Base-by-base conservation (phyloP, 1,140 invertebrate genomes). In the Harpegnathos saltator region DNA sequence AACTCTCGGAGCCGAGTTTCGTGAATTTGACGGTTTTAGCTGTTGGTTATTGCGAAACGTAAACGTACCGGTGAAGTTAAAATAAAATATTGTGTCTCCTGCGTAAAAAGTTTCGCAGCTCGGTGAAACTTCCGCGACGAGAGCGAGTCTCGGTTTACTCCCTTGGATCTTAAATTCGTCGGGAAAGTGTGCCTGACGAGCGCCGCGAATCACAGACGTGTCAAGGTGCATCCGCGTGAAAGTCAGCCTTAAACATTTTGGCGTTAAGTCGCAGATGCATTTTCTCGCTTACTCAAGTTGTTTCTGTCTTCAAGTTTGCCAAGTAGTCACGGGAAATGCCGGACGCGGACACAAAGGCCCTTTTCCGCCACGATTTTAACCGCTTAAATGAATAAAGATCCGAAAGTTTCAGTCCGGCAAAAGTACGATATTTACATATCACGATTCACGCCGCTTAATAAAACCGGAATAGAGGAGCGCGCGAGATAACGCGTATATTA, bases 161-260 rank as follows among this genome's bases (percentile, higher is more conserved):
- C n/a, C n/a, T n/a, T 9, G 22, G 48, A 75, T 44, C 71, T 75
- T 61, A 82, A 66, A 75, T 63, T 82, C 71, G 68, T 24, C 59
- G 58, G 44, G 80, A 75, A 75, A 82, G 75, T 62, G 26, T 82
- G 59, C 17, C 54, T 80, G 80, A 72, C 78, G 68, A 82, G 69
- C 44, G 22, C 56, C 69, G 26, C 59, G 80, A 82, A 62, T 82
- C 80, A 62, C 48, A 44, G 68, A 52, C 33, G 68, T 74, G 71
- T 72, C 68, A 74, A 75, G 71, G 24, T 82, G 69, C 80, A 82
- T 82, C 80, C 80, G 80, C 80, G 80, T 75, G 80, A 82, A 82
- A 82, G 75, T 75, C 56, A 82, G 48, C 80, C 80, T 82, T 82
- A 82, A 82, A 74, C 69, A 82, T 82, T 82, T 74, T 82, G 80